Evolutionary conservation across 1,140 invertebrate species (phyloP), one percentile per base, ranked within the genome.

Genomic region (Charaxes varanes): DNA sequence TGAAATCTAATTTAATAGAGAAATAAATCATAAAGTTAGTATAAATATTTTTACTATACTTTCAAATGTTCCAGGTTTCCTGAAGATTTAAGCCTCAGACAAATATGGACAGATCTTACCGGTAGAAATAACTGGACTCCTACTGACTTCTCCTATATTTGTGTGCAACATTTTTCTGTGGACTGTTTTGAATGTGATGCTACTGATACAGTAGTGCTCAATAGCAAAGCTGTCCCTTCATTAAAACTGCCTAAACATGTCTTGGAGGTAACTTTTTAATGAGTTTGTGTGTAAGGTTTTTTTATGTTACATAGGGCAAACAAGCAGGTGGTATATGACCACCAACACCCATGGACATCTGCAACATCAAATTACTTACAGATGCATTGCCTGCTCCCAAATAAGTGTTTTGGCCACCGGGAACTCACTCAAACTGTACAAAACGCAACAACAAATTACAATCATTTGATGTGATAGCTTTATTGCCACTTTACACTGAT

Each of bases 71-170:
- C 5, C 14, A 82, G 78, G 33, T 82, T 82, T 53, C 78, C 76
- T 4, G 78, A 82, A 43, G 76, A 82, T 10, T 16, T 57, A 2
- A 54, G 56, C 7, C 47, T 68, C 0, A 58, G 61, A 36, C 71
- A 74, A 41, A 74, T 82, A 36, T 82, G 78, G 78, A 66, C 78
- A 10, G 73, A 82, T 46, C 54, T 82, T 3, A 82, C 78, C 1
- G 78, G 78, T 6, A 68, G 78, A 12, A 78, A 71, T 36, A 79
- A 77, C 38, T 82, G 78, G 78, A 82, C 72, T 0, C 76, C 78
- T 4, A 82, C 76, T 2, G 78, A 82, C 40, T 82, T 61, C 26
- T 83, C 79, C 0, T 80, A 80, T 17, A 83, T 83, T 14, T 83
- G 79, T 37, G 65, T 79, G 8, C 69, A 77, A 30, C 79, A 83